Evolutionary conservation across 2,113 vertebrate genomes (phyloP).

Genomic region (Mionectes macconnelli): DNA sequence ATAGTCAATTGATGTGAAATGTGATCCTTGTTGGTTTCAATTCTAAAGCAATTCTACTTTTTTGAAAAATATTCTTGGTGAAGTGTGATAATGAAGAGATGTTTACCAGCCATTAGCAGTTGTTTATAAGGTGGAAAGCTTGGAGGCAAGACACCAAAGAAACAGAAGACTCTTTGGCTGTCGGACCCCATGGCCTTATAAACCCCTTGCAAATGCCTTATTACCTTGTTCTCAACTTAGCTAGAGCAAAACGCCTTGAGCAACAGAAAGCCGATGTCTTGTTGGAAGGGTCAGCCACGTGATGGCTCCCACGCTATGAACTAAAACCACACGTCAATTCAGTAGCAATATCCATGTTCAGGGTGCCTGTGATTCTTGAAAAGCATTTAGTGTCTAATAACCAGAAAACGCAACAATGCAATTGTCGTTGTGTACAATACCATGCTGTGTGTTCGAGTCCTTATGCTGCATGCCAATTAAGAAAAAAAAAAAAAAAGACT

Average conservation of each 20-base stretch:
- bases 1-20: neutral
- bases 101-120: constrained; percentile 68
- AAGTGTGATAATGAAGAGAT: constrained; percentile 24
- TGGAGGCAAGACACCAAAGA: constrained; percentile 56
- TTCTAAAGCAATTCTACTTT: constrained; percentile 56
- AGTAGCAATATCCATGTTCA: constrained; percentile 72
- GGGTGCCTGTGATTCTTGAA: constrained; percentile 71
- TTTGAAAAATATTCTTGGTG: neutral
- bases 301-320: constrained; percentile 9
- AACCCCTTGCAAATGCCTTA: constrained; percentile 69
- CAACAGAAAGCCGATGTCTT: constrained; percentile 27
- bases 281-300: constrained; percentile 16
- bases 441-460: constrained; percentile 40
- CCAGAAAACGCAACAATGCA: constrained; percentile 67
- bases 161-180: constrained; percentile 22
- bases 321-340: constrained; percentile 50
- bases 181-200: constrained; percentile 52
- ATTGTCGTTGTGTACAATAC: constrained; percentile 42
- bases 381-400: constrained; percentile 67
- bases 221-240: constrained; percentile 65
- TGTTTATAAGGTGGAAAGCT: constrained; percentile 54
- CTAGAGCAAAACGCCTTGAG: constrained; percentile 60
- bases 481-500: neutral
- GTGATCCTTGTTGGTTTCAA: constrained; percentile 25
- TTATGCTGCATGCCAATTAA: constrained; percentile 67